phyloP scores from a whole-genome alignment of 2,888 invertebrate species.

The Odontomyia ornata region DNA sequence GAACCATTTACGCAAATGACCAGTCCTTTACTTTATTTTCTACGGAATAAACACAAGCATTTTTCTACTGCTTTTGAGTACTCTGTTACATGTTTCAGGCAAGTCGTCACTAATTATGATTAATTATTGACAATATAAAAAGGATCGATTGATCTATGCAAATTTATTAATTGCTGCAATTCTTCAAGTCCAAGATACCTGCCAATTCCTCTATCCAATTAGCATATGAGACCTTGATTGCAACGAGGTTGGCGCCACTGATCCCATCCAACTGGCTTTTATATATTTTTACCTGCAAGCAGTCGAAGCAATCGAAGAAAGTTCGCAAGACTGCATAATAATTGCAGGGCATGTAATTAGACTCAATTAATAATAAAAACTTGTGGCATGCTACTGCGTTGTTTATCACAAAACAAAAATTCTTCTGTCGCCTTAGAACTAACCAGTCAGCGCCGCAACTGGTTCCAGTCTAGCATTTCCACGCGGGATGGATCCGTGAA shows the following conservation, averaged over 20 bases:
- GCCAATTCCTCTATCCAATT: not conserved
- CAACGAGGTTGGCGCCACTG: conserved; percentile 39
- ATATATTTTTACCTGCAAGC: not conserved
- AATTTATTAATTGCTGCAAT: not conserved
- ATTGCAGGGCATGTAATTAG: conserved; percentile 43
- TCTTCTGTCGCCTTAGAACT: not conserved
- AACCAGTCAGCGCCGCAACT: not conserved
- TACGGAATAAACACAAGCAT: too few relatives aligned
- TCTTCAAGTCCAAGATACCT: not conserved
- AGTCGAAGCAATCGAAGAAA: conserved; percentile 6
- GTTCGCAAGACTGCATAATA: conserved; percentile 20
- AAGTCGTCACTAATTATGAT: too few relatives aligned
- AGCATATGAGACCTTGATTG: conserved; percentile 28
- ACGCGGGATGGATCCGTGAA: not conserved
- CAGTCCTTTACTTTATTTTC: too few relatives aligned
- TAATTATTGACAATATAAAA: too few relatives aligned
- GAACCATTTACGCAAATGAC: too few relatives aligned
- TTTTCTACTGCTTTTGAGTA: too few relatives aligned
- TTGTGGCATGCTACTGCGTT: conserved; percentile 21
- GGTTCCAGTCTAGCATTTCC: not conserved
- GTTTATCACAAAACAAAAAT: conserved; percentile 10
- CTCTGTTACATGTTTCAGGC: too few relatives aligned
- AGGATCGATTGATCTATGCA: too few relatives aligned
- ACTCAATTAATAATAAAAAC: conserved; percentile 41
- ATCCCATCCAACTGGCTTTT: not conserved